Conservation (phyloP, 2,888 invertebrate species). For the Emesis furor region DNA sequence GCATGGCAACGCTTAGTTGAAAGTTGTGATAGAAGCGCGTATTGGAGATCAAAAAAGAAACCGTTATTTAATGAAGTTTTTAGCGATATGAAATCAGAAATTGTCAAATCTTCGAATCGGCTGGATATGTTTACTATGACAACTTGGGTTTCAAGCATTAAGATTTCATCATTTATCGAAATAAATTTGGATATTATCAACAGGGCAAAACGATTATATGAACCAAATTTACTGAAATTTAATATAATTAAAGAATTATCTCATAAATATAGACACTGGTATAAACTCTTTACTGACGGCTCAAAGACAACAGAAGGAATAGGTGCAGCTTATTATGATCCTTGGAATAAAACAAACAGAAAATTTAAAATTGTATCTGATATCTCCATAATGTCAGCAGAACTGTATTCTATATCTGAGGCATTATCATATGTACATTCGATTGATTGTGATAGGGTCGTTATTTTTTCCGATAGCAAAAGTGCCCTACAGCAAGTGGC, state of each 20-base stretch:
- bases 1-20: background rate
- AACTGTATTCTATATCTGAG: background rate
- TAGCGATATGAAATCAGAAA: background rate
- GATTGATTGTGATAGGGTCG: too few species aligned
- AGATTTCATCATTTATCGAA: background rate
- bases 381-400: slow-evolving; percentile 2
- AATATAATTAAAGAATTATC: background rate
- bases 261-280: background rate
- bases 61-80: background rate
- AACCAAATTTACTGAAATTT: background rate
- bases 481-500: too few species aligned
- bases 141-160: background rate
- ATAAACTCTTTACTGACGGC: background rate
- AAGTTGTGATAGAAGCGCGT: background rate
- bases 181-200: background rate
- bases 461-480: too few species aligned
- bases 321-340: background rate
- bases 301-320: background rate
- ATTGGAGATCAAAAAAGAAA: background rate
- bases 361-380: background rate
- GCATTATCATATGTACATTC: background rate
- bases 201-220: background rate
- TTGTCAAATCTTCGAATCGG: background rate
- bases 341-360: background rate
- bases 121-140: background rate